Conservation (phyloP, 2,888 invertebrate species). For the Hyposoter didymator region DNA sequence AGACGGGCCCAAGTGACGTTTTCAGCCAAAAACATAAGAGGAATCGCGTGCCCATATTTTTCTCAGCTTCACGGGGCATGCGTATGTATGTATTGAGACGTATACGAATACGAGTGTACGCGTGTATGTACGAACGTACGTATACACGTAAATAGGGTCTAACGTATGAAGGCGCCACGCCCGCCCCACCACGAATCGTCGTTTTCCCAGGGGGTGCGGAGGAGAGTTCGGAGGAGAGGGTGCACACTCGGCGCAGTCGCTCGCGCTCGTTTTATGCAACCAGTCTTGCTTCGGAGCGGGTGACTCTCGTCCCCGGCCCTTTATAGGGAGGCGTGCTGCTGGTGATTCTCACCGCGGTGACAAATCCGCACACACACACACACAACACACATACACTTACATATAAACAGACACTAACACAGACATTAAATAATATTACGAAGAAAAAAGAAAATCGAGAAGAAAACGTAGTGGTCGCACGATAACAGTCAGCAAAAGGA, state of each 20-base stretch:
- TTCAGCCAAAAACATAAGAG: background rate
- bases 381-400: constrained; percentile 15
- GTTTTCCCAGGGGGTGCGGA: constrained; percentile 66
- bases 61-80: background rate
- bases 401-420: constrained; percentile 3
- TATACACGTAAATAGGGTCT: background rate
- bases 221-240: constrained; percentile 71
- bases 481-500: background rate
- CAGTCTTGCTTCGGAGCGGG: constrained; percentile 83
- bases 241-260: constrained; percentile 79
- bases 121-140: background rate
- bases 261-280: constrained; percentile 83
- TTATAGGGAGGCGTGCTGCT: constrained; percentile 77
- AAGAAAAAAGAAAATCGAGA: background rate
- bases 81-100: background rate
- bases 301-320: constrained; percentile 76
- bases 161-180: constrained; percentile 78
- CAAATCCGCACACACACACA: constrained; percentile 52
- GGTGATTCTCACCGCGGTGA: constrained; percentile 61
- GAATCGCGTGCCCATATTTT: constrained; percentile 2
- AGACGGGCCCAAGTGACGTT: constrained; percentile 2
- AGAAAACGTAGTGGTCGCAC: background rate
- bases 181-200: constrained; percentile 77
- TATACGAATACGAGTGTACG: background rate
- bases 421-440: background rate